phyloP scores from a whole-genome alignment of 2,888 invertebrate species.

The Tenthredo mesomela region DNA sequence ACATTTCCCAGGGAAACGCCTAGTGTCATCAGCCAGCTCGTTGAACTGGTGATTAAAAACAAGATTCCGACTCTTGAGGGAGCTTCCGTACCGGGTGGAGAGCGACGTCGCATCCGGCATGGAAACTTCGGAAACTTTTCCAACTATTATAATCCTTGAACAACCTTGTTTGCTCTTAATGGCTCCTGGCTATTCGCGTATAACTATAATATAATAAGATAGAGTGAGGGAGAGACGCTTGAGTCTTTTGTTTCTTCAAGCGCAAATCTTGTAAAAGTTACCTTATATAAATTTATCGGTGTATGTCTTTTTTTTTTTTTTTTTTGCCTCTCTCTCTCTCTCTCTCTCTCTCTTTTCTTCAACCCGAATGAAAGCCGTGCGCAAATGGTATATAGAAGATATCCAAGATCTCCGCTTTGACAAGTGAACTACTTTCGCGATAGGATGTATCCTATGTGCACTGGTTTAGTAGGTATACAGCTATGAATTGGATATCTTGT shows the following conservation, averaged over 20 bases:
- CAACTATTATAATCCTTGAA: constrained; percentile 43
- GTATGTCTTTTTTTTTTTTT: neutral
- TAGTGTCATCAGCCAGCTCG: constrained; percentile 24
- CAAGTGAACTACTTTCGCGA: constrained; percentile 32
- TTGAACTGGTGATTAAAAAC: constrained; percentile 49
- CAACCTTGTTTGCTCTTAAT: constrained; percentile 35
- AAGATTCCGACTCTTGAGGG: constrained; percentile 42
- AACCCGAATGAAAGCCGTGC: neutral
- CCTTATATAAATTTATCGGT: constrained; percentile 8
- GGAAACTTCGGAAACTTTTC: constrained; percentile 27
- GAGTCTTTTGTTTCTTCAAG: constrained; percentile 6
- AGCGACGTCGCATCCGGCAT: constrained; percentile 1
- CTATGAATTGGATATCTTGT: constrained; percentile 33
- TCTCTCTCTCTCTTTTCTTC: neutral
- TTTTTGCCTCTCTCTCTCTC: neutral
- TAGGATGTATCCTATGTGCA: neutral
- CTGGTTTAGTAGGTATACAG: neutral
- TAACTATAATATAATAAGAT: constrained; percentile 13
- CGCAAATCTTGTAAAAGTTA: neutral
- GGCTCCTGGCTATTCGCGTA: constrained; percentile 32
- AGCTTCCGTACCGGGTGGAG: constrained; percentile 36
- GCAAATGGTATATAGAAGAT: neutral
- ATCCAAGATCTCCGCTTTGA: constrained; percentile 29
- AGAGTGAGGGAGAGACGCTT: neutral
- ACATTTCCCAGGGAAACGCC: constrained; percentile 2